Conservation (phyloP, 1,140 invertebrate genomes). For the Camponotus pennsylvanicus region DNA sequence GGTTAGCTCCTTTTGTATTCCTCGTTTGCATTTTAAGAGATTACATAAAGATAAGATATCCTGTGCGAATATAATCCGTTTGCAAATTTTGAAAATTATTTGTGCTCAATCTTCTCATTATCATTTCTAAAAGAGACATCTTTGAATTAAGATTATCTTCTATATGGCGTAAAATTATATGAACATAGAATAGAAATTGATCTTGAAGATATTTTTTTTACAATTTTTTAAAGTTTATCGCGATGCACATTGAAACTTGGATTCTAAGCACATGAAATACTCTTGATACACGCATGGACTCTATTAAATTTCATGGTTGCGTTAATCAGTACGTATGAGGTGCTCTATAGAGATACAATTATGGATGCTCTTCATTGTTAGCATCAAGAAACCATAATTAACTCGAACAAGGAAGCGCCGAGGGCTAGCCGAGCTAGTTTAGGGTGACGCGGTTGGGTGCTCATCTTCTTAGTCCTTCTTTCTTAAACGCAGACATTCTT, state of each 20-base stretch:
- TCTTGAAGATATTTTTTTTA: background rate
- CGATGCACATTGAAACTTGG: background rate
- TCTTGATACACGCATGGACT: constrained; percentile 54
- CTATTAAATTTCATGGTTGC: constrained; percentile 73
- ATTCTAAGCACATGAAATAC: constrained; percentile 58
- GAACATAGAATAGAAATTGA: background rate
- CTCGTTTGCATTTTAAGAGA: background rate
- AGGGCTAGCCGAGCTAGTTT: constrained; percentile 64
- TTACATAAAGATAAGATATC: background rate
- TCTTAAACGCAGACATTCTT: constrained; percentile 26
- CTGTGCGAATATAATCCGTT: background rate
- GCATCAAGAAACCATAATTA: constrained; percentile 65
- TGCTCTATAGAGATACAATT: constrained; percentile 53
- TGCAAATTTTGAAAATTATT: background rate
- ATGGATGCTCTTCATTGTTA: constrained; percentile 66
- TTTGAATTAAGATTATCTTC: constrained; percentile 1
- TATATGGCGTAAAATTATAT: background rate
- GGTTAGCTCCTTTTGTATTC: constrained; percentile 52
- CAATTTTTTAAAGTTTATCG: background rate
- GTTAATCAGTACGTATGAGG: constrained; percentile 60
- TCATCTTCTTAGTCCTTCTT: constrained; percentile 51
- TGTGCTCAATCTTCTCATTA: background rate
- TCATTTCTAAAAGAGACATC: background rate
- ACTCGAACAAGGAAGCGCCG: constrained; percentile 59
- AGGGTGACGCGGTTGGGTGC: constrained; percentile 67